phyloP scores from a whole-genome alignment of 1,140 invertebrate genomes.

The Drosophila truncata region DNA sequence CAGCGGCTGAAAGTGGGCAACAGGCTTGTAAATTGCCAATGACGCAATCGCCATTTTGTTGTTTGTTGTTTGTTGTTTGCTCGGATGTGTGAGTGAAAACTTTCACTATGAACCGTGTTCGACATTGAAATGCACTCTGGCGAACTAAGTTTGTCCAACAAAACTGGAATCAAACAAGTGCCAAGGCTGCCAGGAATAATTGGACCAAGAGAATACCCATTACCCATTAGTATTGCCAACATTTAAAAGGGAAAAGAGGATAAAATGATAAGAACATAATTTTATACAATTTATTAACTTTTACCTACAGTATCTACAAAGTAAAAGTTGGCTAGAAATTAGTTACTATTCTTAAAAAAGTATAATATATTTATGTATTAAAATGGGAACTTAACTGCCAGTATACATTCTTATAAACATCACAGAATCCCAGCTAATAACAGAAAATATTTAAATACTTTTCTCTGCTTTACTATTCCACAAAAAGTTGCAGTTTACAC shows the following conservation, averaged over 20 bases:
- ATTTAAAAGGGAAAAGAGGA: neutral
- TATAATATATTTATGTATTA: too few relatives aligned
- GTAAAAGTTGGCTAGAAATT: neutral
- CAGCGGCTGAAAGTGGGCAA: conserved; percentile 45
- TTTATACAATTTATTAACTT: too few relatives aligned
- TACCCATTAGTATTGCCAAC: neutral
- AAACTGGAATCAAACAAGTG: conserved; percentile 29
- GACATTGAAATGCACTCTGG: conserved; percentile 53
- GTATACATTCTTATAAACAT: neutral
- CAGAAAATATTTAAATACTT: neutral
- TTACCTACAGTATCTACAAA: neutral
- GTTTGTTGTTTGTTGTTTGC: conserved; percentile 37
- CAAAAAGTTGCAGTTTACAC: neutral
- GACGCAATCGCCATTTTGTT: conserved; percentile 39
- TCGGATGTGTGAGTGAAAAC: conserved; percentile 33
- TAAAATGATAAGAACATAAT: neutral
- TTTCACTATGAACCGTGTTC: conserved; percentile 18
- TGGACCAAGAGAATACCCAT: neutral
- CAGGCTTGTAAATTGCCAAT: conserved; percentile 51
- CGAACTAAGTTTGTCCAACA: conserved; percentile 13
- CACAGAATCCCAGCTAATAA: neutral
- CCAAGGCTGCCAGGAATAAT: conserved; percentile 1
- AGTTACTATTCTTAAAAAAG: neutral
- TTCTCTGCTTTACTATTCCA: neutral
- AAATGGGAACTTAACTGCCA: neutral